phyloP scores from a whole-genome alignment of 2,888 invertebrate species.

The Amiota communis region DNA sequence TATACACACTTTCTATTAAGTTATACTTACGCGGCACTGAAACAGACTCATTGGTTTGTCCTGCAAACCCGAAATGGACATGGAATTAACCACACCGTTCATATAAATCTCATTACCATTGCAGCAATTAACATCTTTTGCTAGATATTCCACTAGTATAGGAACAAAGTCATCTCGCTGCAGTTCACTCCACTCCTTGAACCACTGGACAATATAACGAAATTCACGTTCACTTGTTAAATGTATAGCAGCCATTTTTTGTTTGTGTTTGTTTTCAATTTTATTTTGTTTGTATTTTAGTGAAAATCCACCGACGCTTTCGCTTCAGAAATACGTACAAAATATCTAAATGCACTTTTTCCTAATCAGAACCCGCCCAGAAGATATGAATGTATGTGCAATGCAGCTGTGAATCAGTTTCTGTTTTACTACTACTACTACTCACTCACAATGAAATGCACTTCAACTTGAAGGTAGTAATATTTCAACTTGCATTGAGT shows the following conservation, averaged over 20 bases:
- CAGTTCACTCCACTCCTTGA: constrained; percentile 90
- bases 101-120: constrained; percentile 75
- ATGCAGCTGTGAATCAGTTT: too few relatives aligned
- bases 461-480: too few relatives aligned
- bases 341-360: too few relatives aligned
- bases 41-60: constrained; percentile 88
- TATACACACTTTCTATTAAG: background rate
- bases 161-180: constrained; percentile 89
- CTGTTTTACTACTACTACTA: too few relatives aligned
- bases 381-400: too few relatives aligned
- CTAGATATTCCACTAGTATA: constrained; percentile 78
- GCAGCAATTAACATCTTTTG: constrained; percentile 70
- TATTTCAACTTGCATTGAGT: too few relatives aligned
- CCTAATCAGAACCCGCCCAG: too few relatives aligned
- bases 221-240: constrained; percentile 83
- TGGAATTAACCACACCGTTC: constrained; percentile 82
- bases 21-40: constrained; percentile 82
- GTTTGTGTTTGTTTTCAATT: too few relatives aligned
- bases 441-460: too few relatives aligned
- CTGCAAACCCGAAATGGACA: constrained; percentile 80
- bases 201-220: constrained; percentile 89
- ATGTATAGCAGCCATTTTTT: constrained; percentile 75
- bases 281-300: too few relatives aligned
- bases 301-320: too few relatives aligned
- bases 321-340: too few relatives aligned